Percentiles rank a stretch among this genome's conserved stretches.
Conservation (phyloP, 2,888 invertebrate genomes). For the Argyra leucocephala region DNA sequence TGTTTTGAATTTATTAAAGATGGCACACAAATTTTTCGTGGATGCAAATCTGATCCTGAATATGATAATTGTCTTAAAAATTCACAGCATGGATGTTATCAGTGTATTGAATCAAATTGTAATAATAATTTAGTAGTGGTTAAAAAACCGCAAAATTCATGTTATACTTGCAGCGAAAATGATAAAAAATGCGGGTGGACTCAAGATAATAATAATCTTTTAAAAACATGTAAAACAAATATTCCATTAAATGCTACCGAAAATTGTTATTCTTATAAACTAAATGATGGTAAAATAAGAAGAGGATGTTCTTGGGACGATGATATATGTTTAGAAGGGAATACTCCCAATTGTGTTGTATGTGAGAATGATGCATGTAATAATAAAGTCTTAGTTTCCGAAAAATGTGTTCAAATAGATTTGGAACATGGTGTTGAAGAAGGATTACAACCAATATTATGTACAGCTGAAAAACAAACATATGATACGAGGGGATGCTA, state of each 20-base stretch:
- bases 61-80: background rate
- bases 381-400: background rate
- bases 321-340: background rate
- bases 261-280: background rate
- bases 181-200: background rate
- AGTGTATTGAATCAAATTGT: background rate
- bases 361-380: background rate
- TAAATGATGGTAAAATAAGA: background rate
- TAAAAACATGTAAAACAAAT: background rate
- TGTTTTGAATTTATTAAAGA: conserved; percentile 32
- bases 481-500: background rate
- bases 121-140: background rate
- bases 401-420: background rate
- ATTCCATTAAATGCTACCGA: background rate
- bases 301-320: background rate
- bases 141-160: background rate
- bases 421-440: background rate
- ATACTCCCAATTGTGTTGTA: background rate
- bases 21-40: conserved; percentile 27
- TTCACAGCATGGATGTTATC: background rate
- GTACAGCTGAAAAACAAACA: background rate
- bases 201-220: background rate
- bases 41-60: conserved; percentile 30
- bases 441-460: background rate
- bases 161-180: background rate